phyloP scores from a whole-genome alignment of 2,888 invertebrate genomes.

The Luffia ferchaultella region DNA sequence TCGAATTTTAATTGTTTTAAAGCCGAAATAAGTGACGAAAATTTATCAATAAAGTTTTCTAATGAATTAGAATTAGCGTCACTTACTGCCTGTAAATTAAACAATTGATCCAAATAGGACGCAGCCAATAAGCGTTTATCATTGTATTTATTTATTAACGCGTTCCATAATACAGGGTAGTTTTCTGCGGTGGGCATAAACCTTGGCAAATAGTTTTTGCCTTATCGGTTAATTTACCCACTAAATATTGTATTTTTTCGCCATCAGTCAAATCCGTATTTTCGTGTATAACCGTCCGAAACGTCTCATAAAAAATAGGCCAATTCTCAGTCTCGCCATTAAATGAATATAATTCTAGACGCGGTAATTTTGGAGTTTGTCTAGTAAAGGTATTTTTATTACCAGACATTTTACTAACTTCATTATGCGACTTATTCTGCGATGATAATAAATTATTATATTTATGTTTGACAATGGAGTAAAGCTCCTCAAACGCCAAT shows the following conservation, averaged over 20 bases:
- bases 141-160: constrained; percentile 11
- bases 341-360: constrained; percentile 7
- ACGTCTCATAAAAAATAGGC: constrained; percentile 10
- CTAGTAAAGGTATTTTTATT: too few species aligned
- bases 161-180: constrained; percentile 6
- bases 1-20: constrained; percentile 9
- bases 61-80: constrained; percentile 2
- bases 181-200: too few species aligned
- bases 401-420: too few species aligned
- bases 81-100: constrained; percentile 3
- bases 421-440: too few species aligned
- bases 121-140: constrained; percentile 11
- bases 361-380: too few species aligned
- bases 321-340: constrained; percentile 9
- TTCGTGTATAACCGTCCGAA: constrained; percentile 8
- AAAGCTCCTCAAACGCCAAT: too few species aligned
- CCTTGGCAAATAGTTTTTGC: constrained; percentile 10
- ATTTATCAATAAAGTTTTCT: constrained; percentile 9
- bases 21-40: constrained; percentile 5
- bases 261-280: constrained; percentile 8
- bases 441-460: too few species aligned
- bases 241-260: constrained; percentile 11
- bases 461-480: too few species aligned
- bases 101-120: constrained; percentile 11
- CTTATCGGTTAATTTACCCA: constrained; percentile 11